A percentile compares a stretch with the other conserved stretches of the same genome.
phyloP scores from a whole-genome alignment of 92 coral and sea anemone genomes.

The Zoanthus solanderi region DNA sequence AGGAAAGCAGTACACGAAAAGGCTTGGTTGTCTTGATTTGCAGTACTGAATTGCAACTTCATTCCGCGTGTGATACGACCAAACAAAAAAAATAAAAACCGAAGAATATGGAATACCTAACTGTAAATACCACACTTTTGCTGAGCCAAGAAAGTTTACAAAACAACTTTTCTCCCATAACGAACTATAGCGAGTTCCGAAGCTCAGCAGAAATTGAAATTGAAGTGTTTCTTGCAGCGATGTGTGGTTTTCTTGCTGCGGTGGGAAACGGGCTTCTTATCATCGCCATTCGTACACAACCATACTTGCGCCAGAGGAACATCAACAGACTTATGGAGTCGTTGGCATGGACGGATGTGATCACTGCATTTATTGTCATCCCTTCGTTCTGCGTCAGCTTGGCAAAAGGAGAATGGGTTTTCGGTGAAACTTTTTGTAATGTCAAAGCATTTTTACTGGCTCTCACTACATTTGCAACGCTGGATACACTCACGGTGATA shows the following conservation, averaged over 20 bases:
- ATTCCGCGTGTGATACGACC: neutral
- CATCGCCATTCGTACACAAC: neutral
- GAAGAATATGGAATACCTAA: neutral
- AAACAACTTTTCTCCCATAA: neutral
- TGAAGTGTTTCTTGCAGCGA: neutral
- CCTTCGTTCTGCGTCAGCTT: conserved; percentile 26
- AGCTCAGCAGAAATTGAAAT: conserved; percentile 24
- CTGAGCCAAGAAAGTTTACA: neutral
- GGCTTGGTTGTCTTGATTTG: neutral
- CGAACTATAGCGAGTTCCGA: neutral
- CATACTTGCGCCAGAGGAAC: conserved; percentile 9
- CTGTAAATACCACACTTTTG: neutral
- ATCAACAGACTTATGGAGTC: conserved; percentile 28
- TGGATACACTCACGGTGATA: conserved; percentile 7
- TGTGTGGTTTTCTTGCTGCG: conserved; percentile 12
- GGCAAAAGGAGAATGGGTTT: conserved; percentile 29
- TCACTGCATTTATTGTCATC: conserved; percentile 9
- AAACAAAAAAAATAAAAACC: neutral
- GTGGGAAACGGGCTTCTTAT: conserved; percentile 10
- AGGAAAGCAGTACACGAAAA: neutral
- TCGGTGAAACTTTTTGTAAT: neutral
- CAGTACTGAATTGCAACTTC: neutral
- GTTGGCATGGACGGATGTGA: conserved; percentile 37
- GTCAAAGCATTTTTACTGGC: conserved; percentile 20
- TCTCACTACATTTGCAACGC: conserved; percentile 27